A percentile compares a stretch with the other conserved stretches of the same genome.
Conservation (phyloP, 2,888 invertebrate species). For the Chironomus tentans region DNA sequence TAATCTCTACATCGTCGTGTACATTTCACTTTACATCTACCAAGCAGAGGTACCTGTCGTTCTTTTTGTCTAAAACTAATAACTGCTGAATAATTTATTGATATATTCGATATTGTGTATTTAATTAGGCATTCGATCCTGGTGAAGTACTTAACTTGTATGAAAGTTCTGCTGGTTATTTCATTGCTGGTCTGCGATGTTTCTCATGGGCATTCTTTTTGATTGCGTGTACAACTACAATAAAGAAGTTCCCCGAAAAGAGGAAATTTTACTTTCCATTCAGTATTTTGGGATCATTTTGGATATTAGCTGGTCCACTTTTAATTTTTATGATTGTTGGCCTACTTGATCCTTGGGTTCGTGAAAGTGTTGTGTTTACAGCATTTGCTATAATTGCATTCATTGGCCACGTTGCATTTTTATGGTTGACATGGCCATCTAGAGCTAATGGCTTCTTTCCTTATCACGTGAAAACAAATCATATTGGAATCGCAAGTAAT, state of each 20-base stretch:
- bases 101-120: too few relatives aligned
- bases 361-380: conserved; percentile 64
- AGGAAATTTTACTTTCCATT: conserved; percentile 74
- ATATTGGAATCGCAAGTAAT: conserved; percentile 60
- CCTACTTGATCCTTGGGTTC: conserved; percentile 70
- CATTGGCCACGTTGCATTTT: conserved; percentile 59
- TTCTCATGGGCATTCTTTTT: conserved; percentile 77
- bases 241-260: conserved; percentile 77
- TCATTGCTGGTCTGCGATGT: conserved; percentile 62
- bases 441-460: conserved; percentile 84
- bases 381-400: conserved; percentile 57
- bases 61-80: conserved; percentile 20
- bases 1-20: conserved; percentile 63
- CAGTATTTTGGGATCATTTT: conserved; percentile 69
- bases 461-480: conserved; percentile 79
- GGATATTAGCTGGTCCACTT: conserved; percentile 78
- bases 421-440: conserved; percentile 74
- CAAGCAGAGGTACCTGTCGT: conserved; percentile 56
- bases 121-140: conserved; percentile 87
- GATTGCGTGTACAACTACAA: conserved; percentile 48
- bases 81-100: too few relatives aligned
- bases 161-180: conserved; percentile 84
- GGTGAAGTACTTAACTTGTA: conserved; percentile 83
- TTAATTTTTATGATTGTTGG: conserved; percentile 69
- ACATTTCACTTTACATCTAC: conserved; percentile 67